Percentiles rank a stretch among this genome's conserved stretches.
Conservation (phyloP, 2,888 invertebrate genomes). For the Danaus chrysippus region DNA sequence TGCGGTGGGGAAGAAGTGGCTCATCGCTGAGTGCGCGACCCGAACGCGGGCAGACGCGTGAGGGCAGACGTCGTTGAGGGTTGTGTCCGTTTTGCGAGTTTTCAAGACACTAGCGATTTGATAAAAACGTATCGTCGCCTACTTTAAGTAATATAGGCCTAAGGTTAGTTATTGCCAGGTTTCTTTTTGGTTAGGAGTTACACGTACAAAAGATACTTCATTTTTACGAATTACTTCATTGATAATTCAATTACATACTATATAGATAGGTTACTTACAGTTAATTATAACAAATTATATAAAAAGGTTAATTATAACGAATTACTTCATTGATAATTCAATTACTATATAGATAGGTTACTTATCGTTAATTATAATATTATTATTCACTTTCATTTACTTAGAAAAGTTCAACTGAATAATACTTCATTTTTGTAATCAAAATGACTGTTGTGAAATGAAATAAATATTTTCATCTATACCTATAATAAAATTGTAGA, state of each 20-base stretch:
- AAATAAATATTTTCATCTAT: no score
- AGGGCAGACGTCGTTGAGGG: conserved; percentile 14
- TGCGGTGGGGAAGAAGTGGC: conserved; percentile 24
- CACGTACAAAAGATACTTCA: conserved; percentile 16
- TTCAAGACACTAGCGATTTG: conserved; percentile 27
- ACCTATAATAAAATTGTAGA: no score
- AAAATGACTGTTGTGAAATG: no score
- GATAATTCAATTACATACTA: conserved; percentile 19
- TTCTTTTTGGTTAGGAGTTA: conserved; percentile 16
- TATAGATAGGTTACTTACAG: conserved; percentile 13
- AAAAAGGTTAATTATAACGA: conserved; percentile 17
- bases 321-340: conserved; percentile 19
- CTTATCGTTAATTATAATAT: conserved; percentile 11
- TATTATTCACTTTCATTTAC: no score
- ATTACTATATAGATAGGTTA: conserved; percentile 17
- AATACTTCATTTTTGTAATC: no score
- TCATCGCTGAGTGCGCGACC: conserved; percentile 28
- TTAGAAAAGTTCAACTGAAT: no score
- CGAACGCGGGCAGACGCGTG: conserved; percentile 27
- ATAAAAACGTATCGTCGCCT: conserved; percentile 22
- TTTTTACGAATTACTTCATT: conserved; percentile 18
- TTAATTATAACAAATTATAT: conserved; percentile 9
- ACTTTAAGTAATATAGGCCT: conserved; percentile 17
- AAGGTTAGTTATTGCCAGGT: conserved; percentile 3
- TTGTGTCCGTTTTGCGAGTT: conserved; percentile 26